phyloP scores from a whole-genome alignment of 2,888 invertebrate genomes.

The Chalcis sispes region DNA sequence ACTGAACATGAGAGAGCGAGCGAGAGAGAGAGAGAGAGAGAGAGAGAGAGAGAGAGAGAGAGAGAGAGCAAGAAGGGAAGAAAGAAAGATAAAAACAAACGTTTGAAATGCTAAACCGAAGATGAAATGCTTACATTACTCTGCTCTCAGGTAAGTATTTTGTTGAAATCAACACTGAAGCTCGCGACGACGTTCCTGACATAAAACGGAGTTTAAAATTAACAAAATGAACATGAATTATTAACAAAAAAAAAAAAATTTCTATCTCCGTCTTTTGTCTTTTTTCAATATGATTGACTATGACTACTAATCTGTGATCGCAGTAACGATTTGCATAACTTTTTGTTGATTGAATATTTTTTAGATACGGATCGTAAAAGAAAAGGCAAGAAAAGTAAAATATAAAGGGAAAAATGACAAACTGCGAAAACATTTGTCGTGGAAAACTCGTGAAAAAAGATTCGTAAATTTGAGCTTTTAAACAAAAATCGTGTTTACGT shows the following conservation, averaged over 20 bases:
- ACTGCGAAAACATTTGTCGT: slow-evolving; percentile 33
- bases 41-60: slow-evolving; percentile 1
- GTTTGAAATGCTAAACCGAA: slow-evolving; percentile 34
- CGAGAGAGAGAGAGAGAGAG: slow-evolving; percentile 9
- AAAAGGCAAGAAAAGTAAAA: slow-evolving; percentile 28
- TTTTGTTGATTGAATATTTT: slow-evolving; percentile 42
- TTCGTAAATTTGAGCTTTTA: slow-evolving; percentile 45
- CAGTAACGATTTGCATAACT: slow-evolving; percentile 51
- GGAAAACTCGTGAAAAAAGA: slow-evolving; percentile 50
- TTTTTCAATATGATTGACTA: slow-evolving; percentile 56
- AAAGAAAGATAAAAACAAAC: slow-evolving; percentile 14
- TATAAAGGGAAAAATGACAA: slow-evolving; percentile 1
- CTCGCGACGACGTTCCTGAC: slow-evolving; percentile 50
- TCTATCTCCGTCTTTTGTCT: slow-evolving; percentile 49
- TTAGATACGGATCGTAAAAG: slow-evolving; percentile 29
- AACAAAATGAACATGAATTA: slow-evolving; percentile 18
- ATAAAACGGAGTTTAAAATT: slow-evolving; percentile 40
- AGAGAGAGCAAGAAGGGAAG: background rate
- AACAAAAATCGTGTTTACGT: slow-evolving; percentile 49
- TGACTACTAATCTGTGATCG: slow-evolving; percentile 60
- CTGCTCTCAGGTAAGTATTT: slow-evolving; percentile 53
- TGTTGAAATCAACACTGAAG: slow-evolving; percentile 39
- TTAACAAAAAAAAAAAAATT: slow-evolving; percentile 21
- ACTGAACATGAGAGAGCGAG: background rate
- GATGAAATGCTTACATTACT: slow-evolving; percentile 7